Percentiles rank a stretch among this genome's conserved stretches.
Evolutionary conservation across 2,113 vertebrate genomes (phyloP).

Genomic region (rat (Rattus norvegicus)): DNA sequence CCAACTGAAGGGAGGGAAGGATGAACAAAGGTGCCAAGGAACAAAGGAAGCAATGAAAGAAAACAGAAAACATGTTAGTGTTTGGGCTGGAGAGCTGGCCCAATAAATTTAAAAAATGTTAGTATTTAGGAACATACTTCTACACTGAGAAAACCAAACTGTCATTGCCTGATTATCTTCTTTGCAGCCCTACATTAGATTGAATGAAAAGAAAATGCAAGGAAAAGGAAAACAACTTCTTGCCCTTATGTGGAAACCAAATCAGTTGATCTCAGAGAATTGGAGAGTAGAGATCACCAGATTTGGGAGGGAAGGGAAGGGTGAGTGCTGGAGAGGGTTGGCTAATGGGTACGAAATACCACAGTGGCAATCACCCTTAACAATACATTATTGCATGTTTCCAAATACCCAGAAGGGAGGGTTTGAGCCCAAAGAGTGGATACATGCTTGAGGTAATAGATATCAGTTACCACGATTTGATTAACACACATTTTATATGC

Average conservation of each 20-base stretch:
- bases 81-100: no score
- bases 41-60: neutral
- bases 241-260: neutral
- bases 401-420: neutral
- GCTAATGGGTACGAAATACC: neutral
- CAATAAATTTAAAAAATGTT: neutral
- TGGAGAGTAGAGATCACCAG: neutral
- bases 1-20: neutral
- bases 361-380: neutral
- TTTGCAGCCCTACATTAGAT: neutral
- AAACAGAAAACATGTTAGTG: neutral
- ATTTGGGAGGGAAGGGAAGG: neutral
- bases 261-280: neutral
- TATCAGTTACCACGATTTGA: no score
- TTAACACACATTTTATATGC: neutral
- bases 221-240: neutral
- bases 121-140: neutral
- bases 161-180: neutral
- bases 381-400: no score
- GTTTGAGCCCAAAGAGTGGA: neutral
- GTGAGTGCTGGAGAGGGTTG: neutral
- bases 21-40: no score
- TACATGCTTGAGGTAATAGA: neutral
- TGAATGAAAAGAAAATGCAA: neutral
- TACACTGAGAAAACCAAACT: neutral